phyloP scores from a whole-genome alignment of 2,888 invertebrate genomes.

The Pilophorus perplexus region DNA sequence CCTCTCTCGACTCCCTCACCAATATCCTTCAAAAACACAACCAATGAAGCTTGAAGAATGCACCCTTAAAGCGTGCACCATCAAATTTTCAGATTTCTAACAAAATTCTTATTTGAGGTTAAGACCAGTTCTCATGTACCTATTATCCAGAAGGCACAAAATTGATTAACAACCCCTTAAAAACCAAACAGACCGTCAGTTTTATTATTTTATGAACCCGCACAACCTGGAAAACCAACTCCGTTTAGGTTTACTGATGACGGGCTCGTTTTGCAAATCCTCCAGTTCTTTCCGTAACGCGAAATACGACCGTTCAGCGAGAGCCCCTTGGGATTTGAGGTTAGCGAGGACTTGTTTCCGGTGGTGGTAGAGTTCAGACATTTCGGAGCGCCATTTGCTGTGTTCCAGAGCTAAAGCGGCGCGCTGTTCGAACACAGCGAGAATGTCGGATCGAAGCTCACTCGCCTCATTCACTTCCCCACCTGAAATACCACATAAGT shows the following conservation, averaged over 20 bases:
- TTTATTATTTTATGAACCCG: constrained; percentile 26
- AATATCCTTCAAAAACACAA: too few species aligned
- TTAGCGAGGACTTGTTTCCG: neutral
- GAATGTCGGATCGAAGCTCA: constrained; percentile 5
- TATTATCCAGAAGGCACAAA: too few species aligned
- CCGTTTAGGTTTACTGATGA: constrained; percentile 16
- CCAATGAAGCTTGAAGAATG: too few species aligned
- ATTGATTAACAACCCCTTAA: too few species aligned
- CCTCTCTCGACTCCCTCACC: too few species aligned
- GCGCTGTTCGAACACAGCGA: constrained; percentile 5
- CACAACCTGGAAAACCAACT: constrained; percentile 15
- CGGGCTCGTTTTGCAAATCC: constrained; percentile 10
- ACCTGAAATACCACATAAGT: too few species aligned
- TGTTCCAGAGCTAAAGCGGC: neutral
- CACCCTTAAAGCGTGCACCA: too few species aligned
- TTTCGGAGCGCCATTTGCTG: constrained; percentile 9
- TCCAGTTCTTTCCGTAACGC: constrained; percentile 1
- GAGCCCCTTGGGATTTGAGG: neutral
- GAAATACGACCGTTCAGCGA: neutral
- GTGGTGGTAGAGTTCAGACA: neutral
- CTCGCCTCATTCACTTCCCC: neutral
- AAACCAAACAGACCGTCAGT: too few species aligned
- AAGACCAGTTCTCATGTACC: too few species aligned
- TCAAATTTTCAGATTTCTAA: too few species aligned
- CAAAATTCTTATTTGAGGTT: too few species aligned